Base-by-base conservation (phyloP, 2,797 vertebrate species). In the Hemitrygon akajei region DNA sequence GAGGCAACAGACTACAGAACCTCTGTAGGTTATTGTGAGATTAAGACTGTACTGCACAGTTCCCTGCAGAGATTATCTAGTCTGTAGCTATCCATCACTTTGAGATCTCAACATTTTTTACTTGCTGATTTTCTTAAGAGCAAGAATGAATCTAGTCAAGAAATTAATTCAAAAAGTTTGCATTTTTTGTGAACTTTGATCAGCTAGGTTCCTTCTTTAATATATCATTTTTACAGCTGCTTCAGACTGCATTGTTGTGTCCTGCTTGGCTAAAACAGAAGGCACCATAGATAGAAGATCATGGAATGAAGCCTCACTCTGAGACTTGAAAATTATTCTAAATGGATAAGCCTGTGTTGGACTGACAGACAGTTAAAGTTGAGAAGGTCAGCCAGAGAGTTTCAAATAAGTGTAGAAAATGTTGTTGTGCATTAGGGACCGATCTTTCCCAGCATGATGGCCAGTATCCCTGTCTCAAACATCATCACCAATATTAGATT, bases 21-120 rank as follows among this genome's bases (percentile, higher is more conserved):
- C 98, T 98, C 98, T 98, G 96, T 97, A 94, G 97, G 97, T 98
- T 98, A 98, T 96, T 98, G 98, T 98, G 98, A 98, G 97, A 98
- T 96, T 97, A 94, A 95, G 95, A 96, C 96, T 96, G 95, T 96
- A 97, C 96, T 97, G 98, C 98, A 98, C 98, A 98, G 97, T 98
- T 98, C 98, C 98, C 98, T 98, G 97, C 97, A 98, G 98, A 99
- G 98, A 99, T 99, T 99, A 98, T 96, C 95, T 97, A 98, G 97
- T 98, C 97, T 97, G 96, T 58, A 91, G 84, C 73, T 87, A 84
- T 93, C 87, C 87, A 22, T 37, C n/a, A 66, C 47, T 66, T 89
- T 40, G 69, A 92, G 37, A 75, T 56, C 71, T 0, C 34, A 92
- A 25, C 66, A 20, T 10, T 14, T 20, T 93, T 75, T 56, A 27